Evolutionary conservation across 2,888 invertebrate species (phyloP), one percentile per base, ranked within the genome.

Genomic region (Platycnemis pennipes): DNA sequence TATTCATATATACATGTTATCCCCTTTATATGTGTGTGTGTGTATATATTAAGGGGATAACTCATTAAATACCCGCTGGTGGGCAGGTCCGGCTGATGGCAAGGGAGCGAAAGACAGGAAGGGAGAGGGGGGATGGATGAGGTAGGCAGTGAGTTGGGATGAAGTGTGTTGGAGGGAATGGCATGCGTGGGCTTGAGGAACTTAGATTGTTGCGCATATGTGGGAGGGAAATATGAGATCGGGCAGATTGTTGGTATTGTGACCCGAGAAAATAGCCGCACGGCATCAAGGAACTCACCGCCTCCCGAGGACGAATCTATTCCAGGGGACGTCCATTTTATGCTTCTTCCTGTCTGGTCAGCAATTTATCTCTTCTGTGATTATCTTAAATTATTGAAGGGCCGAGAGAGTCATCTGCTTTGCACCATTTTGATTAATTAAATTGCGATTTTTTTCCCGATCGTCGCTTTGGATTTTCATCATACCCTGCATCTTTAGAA

Each of bases 61-160:
- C 89, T 89, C 53, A 89, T 89, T 89, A 89, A 89, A 53, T 89
- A 37, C 89, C 31, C 56, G 42, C 56, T 89, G 56, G 42, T 37
- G 89, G 56, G 89, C 56, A 63, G 89, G 89, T 37, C 89, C 16
- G 19, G 37, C 37, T 42, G 42, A 56, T 53, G 42, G 53, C 56
- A 63, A 42, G 53, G 56, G n/a, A 89, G 89, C 89, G 22, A 42
- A 19, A 89, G 89, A 46, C 87, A 8, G 8, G 37, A 3, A 11
- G 37, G 37, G 77, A 11, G 63, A 31, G 42, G 37, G 85, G 85
- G 44, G 85, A 13, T 37, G 85, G 22, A 42, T 2, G 85, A 44
- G 16, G 85, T 11, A 26, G 69, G 69, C 8, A 77, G 69, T 77
- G 69, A 77, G 49, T 13, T 13, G 46, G 46, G 87, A 45, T 44